These are phyloP conservation scores for Ridgeia piscesae DNA, from an alignment of 1,140 invertebrate species.

Conservation along the genomic window DNA sequence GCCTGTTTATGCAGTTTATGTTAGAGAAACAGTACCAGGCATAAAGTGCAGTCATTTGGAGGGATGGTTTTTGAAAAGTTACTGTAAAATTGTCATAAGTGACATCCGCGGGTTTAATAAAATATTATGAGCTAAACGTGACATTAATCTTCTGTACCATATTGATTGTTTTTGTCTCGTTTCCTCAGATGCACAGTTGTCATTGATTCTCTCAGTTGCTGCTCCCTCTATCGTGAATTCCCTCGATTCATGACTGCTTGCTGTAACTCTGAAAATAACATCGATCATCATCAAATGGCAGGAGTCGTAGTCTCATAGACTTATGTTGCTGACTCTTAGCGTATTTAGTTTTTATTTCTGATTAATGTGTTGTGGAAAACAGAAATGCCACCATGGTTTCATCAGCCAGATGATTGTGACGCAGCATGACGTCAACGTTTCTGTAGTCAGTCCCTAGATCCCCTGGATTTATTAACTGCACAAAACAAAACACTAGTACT, in stretches of 20 bases:
- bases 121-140: not conserved
- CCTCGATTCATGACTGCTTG: not conserved
- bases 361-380: slow-evolving; percentile 6
- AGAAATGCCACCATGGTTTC: not conserved
- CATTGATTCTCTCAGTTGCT: not conserved
- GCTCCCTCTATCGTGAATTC: not conserved
- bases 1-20: too few species aligned
- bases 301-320: not conserved
- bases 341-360: not conserved
- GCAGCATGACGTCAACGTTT: too few species aligned
- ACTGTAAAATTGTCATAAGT: not conserved
- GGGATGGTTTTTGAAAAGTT: not conserved
- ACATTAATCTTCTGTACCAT: not conserved
- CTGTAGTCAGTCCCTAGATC: not conserved
- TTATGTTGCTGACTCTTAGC: not conserved
- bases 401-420: not conserved
- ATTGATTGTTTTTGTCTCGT: not conserved
- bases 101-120: not conserved
- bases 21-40: not conserved
- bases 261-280: not conserved
- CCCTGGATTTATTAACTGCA: not conserved
- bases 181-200: not conserved
- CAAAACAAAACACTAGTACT: not conserved
- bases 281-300: not conserved
- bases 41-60: not conserved